Evolutionary conservation across 1,140 invertebrate species (phyloP), one percentile per base, ranked within the genome.

Genomic region (Adoxophyes honmai): DNA sequence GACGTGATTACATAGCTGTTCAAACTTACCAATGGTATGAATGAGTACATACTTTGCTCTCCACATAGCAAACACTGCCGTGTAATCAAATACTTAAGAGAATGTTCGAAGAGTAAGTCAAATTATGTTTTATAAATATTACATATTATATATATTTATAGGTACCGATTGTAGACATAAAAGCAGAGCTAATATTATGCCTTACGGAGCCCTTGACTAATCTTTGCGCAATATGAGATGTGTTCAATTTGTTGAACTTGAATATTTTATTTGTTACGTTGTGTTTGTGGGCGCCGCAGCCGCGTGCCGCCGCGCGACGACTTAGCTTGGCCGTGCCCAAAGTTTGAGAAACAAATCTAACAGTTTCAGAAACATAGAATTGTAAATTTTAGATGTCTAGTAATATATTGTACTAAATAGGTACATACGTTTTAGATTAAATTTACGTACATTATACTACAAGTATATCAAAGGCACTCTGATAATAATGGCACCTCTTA

Each of bases 401-500:
- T 48, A 48, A 48, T 28, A 48, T 48, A 21, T 48, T 48, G 42
- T 48, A 48, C 42, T 48, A 48, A 33, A 48, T 48, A 48, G 21
- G 34, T 36, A 36, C 8, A 18, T 48, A 33, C 42, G 42, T 48
- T 48, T 48, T 48, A 48, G 42, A 48, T 48, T 48, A 48, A 48
- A 16, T 48, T 48, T 48, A 21, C 42, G 18, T 48, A 48, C 11
- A 48, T 48, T 48, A 28, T 28, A 48, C 42, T 28, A 21, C 16
- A 48, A 48, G 42, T 48, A 48, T 48, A 48, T 33, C 42, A 48
- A 48, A 48, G 16, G 59, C 70, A 70, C 65, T 66, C 60, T 34
- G 57, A 62, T 68, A 68, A 48, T 70, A 58, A 66, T 16, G 52
- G 68, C 73, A 72, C 69, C 48, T 36, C 64, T 52, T 73, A 66